Base-by-base conservation (phyloP, 1,140 invertebrate genomes). In the Cydia amplana region DNA sequence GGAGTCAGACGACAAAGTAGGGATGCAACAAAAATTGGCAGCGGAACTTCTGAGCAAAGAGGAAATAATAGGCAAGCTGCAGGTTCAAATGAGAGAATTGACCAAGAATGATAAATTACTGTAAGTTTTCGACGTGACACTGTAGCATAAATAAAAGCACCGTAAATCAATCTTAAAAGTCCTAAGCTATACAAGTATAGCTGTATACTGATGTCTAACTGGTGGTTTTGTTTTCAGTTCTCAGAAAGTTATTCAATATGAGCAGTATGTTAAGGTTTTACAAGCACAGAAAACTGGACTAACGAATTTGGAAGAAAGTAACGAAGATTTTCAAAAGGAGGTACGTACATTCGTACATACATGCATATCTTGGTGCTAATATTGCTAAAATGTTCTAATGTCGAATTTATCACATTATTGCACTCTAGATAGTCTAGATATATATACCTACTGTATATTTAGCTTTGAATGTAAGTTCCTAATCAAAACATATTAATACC, bases 211-310 rank as follows among this genome's bases (percentile, higher is more conserved):
- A 12, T 75, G 67, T 76, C 16, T n/a, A 5, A 18, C n/a, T 23
- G 18, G 2, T 60, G 55, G 6, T 23, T 60, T 10, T 18, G n/a
- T 63, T 87, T 85, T 72, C 73, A 93, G 91, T 80, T 87, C 91
- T 81, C 86, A 91, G 81, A 93, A 93, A 83, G 86, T 93, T 6
- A 80, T 85, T 25, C 91, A 91, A 75, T 93, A 91, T 74, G 90
- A 91, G 77, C 84, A 91, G 74, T 93, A 91, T 55, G 83, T 93
- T 7, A 80, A 82, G 36, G 83, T 89, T 75, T 75, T 91, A 40
- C 90, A 91, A 80, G 79, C 85, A 18, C 83, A 89, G 64, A 84
- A 82, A 72, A 78, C 83, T 9, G 80, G 82, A 49, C 74, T 85
- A 2, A 82, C 79, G 2, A 86, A 88, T 74, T 83, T 82, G 75